These are phyloP conservation scores for Chionodraco myersi DNA, from an alignment of 2,113 vertebrate species.

Conservation along the genomic window DNA sequence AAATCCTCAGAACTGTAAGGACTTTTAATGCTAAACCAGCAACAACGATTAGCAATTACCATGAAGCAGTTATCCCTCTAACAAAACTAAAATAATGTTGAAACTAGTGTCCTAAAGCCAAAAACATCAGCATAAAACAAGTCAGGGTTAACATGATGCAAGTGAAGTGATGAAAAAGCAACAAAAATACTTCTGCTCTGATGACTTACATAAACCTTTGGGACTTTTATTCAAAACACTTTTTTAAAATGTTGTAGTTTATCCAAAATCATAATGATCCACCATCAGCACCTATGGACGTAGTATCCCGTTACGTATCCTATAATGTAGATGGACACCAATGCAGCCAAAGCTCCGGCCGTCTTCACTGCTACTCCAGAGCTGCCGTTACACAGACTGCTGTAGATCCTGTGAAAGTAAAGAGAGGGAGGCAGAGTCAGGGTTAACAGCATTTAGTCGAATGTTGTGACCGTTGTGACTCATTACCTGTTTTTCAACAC, in stretches of 20 bases:
- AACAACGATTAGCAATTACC: neutral
- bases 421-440: neutral
- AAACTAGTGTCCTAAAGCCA: neutral
- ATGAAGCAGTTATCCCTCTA: neutral
- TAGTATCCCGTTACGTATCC: conserved; percentile 88
- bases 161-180: neutral
- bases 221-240: neutral
- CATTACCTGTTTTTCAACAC: too few species aligned
- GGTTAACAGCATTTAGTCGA: neutral
- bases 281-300: conserved; percentile 81
- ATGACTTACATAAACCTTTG: neutral
- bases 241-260: neutral
- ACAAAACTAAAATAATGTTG: neutral
- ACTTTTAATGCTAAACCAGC: neutral
- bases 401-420: conserved; percentile 76
- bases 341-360: conserved; percentile 73
- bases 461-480: neutral
- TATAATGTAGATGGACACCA: conserved; percentile 82
- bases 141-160: too few species aligned
- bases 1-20: neutral
- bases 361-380: conserved; percentile 80
- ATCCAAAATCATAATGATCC: neutral
- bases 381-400: conserved; percentile 77
- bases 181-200: neutral
- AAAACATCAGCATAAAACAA: too few species aligned